Evolutionary conservation across 2,113 vertebrate genomes (phyloP).

Genomic region (Polyodon spathula): DNA sequence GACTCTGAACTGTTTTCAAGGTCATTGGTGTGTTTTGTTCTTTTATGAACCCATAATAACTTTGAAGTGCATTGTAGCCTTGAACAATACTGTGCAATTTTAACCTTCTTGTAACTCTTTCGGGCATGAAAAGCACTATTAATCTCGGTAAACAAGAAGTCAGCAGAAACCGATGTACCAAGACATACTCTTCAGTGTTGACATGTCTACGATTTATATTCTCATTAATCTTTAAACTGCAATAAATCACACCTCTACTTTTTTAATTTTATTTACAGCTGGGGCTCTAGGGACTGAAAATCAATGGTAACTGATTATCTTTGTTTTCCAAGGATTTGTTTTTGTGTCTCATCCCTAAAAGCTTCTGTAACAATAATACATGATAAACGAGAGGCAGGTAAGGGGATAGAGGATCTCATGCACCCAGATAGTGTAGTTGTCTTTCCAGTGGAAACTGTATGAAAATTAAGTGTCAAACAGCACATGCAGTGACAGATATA

Average conservation of each 20-base stretch:
- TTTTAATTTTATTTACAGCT: slow-evolving; percentile 6
- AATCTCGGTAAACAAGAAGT: not conserved
- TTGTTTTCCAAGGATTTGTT: slow-evolving; percentile 7
- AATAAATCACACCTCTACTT: not conserved
- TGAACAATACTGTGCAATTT: not conserved
- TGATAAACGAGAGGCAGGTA: not conserved
- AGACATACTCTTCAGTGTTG: not conserved
- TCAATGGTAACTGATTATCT: slow-evolving; percentile 21
- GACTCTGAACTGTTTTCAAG: too few species aligned
- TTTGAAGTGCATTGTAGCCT: not conserved
- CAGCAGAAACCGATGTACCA: not conserved
- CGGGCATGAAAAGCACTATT: not conserved
- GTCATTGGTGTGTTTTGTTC: too few species aligned
- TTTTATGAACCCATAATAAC: not conserved
- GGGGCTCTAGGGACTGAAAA: not conserved
- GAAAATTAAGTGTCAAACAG: too few species aligned
- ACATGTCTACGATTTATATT: not conserved
- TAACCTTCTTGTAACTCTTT: not conserved
- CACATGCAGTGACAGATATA: too few species aligned
- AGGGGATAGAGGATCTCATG: too few species aligned
- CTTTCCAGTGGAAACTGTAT: too few species aligned
- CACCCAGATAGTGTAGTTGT: too few species aligned
- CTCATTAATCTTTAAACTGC: slow-evolving; percentile 9
- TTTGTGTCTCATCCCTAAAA: not conserved
- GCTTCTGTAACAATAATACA: not conserved